Evolutionary conservation across 2,797 vertebrate species (phyloP).

Genomic region (Tangara arthus): DNA sequence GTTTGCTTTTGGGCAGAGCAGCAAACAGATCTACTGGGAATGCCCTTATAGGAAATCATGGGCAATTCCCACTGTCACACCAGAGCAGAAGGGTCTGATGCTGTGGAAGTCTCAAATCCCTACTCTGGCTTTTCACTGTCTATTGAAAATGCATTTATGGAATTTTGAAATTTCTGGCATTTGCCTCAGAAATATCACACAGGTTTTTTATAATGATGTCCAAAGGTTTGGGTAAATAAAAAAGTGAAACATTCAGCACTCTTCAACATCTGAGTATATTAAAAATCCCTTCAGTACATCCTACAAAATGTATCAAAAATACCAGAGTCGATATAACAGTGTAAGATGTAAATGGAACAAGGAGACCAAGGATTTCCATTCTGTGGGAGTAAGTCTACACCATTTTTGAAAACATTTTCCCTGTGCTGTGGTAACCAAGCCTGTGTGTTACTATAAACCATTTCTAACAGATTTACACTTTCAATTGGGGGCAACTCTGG

Average conservation of each 20-base stretch:
- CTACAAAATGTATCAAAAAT: neutral
- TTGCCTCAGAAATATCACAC: slow-evolving; percentile 2
- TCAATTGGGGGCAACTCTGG: neutral
- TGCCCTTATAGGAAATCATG: accelerated
- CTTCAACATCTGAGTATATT: neutral
- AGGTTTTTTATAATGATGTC: neutral
- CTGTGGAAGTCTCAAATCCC: neutral
- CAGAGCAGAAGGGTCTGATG: neutral
- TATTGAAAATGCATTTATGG: neutral
- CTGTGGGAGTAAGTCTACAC: neutral
- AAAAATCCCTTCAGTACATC: slow-evolving; percentile 9
- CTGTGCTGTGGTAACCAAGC: neutral
- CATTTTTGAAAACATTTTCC: neutral
- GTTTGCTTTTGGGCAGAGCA: neutral
- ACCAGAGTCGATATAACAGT: neutral
- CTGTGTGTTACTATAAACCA: slow-evolving; percentile 15
- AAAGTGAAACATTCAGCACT: neutral
- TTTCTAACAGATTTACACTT: neutral
- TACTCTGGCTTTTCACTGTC: neutral
- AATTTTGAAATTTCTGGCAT: neutral
- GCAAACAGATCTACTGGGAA: accelerated
- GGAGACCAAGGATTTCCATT: neutral
- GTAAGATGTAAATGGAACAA: neutral
- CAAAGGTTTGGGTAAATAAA: neutral
- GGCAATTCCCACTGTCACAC: neutral